These are phyloP conservation scores for Agrotis ipsilon DNA, from an alignment of 2,888 invertebrate genomes.

Conservation along the genomic window DNA sequence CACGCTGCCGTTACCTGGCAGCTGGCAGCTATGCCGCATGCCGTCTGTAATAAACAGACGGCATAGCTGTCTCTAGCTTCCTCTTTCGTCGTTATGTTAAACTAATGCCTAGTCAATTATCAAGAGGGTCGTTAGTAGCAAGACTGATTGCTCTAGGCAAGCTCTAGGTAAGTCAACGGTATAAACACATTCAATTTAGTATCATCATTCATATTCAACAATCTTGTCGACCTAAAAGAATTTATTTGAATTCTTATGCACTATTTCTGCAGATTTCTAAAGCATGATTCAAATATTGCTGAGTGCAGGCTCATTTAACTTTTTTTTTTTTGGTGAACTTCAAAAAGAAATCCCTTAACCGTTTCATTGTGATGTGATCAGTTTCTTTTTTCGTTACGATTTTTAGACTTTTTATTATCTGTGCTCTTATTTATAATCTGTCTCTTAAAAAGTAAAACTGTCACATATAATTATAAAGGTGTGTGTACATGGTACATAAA, in stretches of 20 bases:
- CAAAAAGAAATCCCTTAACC: background rate
- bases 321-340: too few relatives aligned
- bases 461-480: conserved; percentile 35
- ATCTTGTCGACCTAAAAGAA: too few relatives aligned
- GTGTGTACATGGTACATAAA: background rate
- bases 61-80: too few relatives aligned
- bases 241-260: background rate
- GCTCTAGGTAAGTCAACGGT: background rate
- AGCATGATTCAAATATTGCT: background rate
- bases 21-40: too few relatives aligned
- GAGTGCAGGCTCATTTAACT: too few relatives aligned
- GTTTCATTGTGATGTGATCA: too few relatives aligned
- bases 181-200: background rate
- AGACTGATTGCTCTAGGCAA: background rate
- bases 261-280: background rate
- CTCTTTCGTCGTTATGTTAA: too few relatives aligned
- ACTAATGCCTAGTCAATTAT: too few relatives aligned
- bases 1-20: background rate
- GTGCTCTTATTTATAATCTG: conserved; percentile 36
- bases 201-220: background rate
- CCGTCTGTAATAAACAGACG: too few relatives aligned
- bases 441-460: conserved; percentile 42
- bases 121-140: background rate
- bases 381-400: background rate
- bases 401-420: conserved; percentile 6